Conservation (phyloP, 2,797 vertebrate species). For the Adelosebastes latens region DNA sequence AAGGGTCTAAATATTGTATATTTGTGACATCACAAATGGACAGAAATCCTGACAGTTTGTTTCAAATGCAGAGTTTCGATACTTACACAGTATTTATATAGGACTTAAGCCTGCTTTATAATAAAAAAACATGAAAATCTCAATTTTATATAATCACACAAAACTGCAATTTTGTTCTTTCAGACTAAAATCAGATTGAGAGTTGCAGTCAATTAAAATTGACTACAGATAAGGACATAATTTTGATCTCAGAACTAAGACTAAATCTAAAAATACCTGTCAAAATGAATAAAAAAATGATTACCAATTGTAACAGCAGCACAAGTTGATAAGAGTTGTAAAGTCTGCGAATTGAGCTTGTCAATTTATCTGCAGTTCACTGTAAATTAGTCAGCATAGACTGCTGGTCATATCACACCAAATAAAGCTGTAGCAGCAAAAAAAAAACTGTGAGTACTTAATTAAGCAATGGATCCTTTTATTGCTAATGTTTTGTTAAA, state of each 20-base stretch:
- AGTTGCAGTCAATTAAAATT: neutral
- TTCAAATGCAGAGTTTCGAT: no score
- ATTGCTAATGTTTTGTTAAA: no score
- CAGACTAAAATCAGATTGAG: neutral
- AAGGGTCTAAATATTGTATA: no score
- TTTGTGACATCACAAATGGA: no score
- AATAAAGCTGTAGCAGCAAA: neutral
- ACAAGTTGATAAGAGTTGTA: neutral
- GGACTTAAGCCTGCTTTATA: no score
- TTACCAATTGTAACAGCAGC: neutral
- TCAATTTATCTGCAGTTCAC: no score
- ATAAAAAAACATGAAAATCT: no score
- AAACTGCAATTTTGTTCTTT: neutral
- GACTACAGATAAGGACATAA: neutral
- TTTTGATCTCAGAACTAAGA: neutral
- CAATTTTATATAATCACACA: neutral
- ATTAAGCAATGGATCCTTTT: neutral
- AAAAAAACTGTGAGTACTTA: neutral
- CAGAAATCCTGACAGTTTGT: no score
- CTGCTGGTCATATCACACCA: neutral
- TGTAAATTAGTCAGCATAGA: neutral
- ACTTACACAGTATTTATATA: no score
- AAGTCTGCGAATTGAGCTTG: neutral
- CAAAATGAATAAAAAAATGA: neutral
- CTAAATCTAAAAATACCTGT: neutral